Evolutionary conservation across 2,888 invertebrate species (phyloP).

Genomic region (Lymantria monacha): DNA sequence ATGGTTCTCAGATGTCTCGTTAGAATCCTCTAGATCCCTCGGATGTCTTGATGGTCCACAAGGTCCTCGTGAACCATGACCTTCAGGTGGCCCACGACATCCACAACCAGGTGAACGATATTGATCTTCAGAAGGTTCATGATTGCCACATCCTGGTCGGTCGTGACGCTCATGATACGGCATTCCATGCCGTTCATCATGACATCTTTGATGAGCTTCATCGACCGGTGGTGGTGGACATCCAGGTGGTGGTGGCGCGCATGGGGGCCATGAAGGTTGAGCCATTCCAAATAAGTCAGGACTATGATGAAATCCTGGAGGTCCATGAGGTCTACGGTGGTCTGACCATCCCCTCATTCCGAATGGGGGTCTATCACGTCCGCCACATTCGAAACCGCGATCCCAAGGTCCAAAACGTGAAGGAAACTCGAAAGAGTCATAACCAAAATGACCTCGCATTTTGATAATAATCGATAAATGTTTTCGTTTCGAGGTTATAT

Average conservation of each 20-base stretch:
- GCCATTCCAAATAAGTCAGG: neutral
- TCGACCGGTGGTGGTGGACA: constrained; percentile 5
- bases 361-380: constrained; percentile 1
- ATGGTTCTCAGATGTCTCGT: neutral
- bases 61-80: neutral
- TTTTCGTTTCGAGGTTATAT: neutral
- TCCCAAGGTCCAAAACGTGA: constrained; percentile 2
- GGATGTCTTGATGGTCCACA: neutral
- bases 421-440: constrained; percentile 2
- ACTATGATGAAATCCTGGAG: neutral
- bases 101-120: neutral
- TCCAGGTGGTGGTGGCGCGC: constrained; percentile 6
- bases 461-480: neutral
- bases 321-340: constrained; percentile 1
- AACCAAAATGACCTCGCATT: constrained; percentile 18
- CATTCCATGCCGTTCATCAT: neutral
- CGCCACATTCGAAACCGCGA: constrained; percentile 2
- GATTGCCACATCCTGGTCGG: neutral
- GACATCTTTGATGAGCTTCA: neutral
- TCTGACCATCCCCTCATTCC: neutral
- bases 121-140: neutral
- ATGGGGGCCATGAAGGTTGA: constrained; percentile 3
- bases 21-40: neutral
- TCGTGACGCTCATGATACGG: neutral
- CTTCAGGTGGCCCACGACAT: neutral